A percentile compares a stretch with the other conserved stretches of the same genome.
Conservation (phyloP, 2,113 vertebrate genomes). For the Alethe castanea region DNA sequence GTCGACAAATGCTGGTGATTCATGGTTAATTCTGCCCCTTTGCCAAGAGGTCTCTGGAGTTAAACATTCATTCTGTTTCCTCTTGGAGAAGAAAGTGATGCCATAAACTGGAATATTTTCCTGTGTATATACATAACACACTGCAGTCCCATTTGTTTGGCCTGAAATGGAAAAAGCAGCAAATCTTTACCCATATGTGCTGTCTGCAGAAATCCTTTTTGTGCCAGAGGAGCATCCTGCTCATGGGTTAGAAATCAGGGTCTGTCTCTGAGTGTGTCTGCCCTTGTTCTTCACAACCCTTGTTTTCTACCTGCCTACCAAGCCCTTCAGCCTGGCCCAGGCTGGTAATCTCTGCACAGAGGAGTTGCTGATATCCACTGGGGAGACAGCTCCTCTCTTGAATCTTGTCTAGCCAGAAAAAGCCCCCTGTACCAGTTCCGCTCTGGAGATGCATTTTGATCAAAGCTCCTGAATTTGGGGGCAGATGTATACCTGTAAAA, state of each 20-base stretch:
- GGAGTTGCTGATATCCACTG: neutral
- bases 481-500: neutral
- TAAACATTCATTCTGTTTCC: conserved; percentile 19
- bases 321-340: neutral
- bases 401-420: neutral
- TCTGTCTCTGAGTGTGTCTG: neutral
- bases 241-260: neutral
- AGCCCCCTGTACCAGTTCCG: neutral
- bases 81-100: neutral
- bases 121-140: neutral
- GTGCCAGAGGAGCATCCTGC: neutral
- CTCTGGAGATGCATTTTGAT: neutral
- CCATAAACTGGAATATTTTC: conserved; percentile 30
- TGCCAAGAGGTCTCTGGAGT: neutral
- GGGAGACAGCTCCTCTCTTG: neutral
- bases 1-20: conserved; percentile 38
- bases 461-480: neutral
- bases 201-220: neutral
- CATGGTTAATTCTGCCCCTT: conserved; percentile 17
- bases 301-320: neutral
- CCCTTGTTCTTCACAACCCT: neutral
- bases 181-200: neutral
- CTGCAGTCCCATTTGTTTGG: neutral
- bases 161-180: neutral
- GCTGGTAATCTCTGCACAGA: neutral